A percentile compares a stretch with the other conserved stretches of the same genome.
Conservation (phyloP, 2,113 vertebrate species). For the Lipophrys pholis region DNA sequence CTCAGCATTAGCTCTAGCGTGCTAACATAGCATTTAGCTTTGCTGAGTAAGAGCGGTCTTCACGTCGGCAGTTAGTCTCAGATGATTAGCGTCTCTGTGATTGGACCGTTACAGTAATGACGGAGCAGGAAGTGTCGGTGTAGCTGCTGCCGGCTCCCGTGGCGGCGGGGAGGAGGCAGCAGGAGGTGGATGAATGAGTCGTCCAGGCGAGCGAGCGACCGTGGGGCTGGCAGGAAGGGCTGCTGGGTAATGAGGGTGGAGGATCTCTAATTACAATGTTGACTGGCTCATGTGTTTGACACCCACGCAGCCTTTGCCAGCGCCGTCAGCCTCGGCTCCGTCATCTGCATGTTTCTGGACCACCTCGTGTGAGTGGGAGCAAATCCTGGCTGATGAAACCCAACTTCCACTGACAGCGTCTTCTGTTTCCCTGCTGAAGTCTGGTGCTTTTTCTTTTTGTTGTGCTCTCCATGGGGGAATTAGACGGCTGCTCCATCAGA, state of each 20-base stretch:
- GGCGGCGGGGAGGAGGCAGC: no score
- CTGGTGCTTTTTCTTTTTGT: no score
- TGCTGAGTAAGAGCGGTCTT: no score
- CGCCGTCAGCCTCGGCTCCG: neutral
- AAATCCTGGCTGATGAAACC: constrained; percentile 28
- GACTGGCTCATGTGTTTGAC: constrained; percentile 25
- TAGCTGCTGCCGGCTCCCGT: no score
- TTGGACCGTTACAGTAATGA: neutral
- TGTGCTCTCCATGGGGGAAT: constrained; percentile 21
- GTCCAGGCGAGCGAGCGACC: constrained; percentile 31
- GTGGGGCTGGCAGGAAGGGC: constrained; percentile 22
- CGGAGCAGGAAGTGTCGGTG: no score
- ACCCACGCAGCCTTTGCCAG: constrained; percentile 46
- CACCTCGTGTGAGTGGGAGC: constrained; percentile 20
- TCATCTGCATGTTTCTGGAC: constrained; percentile 1
- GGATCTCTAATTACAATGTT: constrained; percentile 37
- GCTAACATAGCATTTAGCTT: no score
- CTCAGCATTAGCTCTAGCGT: no score
- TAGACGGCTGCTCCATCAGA: constrained; percentile 27
- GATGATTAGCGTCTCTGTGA: neutral
- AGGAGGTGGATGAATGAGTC: constrained; percentile 56
- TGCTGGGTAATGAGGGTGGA: constrained; percentile 37
- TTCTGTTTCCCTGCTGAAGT: constrained; percentile 33
- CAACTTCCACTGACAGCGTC: no score
- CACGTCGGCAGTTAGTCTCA: no score